Conservation (phyloP, 1,140 invertebrate species). For the Caerostris darwini region DNA sequence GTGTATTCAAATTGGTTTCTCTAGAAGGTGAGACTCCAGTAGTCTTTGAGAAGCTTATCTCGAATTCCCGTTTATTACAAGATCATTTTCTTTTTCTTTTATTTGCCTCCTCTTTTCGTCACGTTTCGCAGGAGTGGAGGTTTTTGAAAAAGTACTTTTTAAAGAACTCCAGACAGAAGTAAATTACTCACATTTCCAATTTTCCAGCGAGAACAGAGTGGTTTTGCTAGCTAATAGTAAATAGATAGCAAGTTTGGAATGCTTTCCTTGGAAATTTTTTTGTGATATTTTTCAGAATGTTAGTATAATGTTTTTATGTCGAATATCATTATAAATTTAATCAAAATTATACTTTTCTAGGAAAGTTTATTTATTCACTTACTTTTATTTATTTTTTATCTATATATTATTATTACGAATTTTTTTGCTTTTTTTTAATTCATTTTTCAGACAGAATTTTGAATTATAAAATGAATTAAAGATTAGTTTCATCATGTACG, state of each 20-base stretch:
- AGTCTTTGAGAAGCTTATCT: constrained; percentile 13
- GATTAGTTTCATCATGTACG: too few species aligned
- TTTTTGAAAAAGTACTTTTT: constrained; percentile 27
- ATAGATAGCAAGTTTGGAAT: not conserved
- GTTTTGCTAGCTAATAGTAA: not conserved
- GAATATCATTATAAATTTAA: too few species aligned
- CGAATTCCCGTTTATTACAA: constrained; percentile 42
- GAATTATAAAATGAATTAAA: too few species aligned
- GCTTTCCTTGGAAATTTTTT: too few species aligned
- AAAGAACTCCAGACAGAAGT: constrained; percentile 27
- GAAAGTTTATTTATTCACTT: too few species aligned
- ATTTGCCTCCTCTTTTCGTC: not conserved
- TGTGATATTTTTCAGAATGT: too few species aligned
- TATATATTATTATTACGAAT: too few species aligned
- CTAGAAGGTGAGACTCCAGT: not conserved
- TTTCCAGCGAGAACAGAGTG: not conserved
- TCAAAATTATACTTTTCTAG: too few species aligned
- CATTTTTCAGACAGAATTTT: too few species aligned
- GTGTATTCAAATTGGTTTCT: constrained; percentile 65
- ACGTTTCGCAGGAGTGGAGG: not conserved
- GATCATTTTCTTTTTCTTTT: not conserved
- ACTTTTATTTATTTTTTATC: too few species aligned
- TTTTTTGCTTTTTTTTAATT: too few species aligned
- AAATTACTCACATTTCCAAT: constrained; percentile 14
- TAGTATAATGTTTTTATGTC: too few species aligned